phyloP scores from a whole-genome alignment of 1,140 invertebrate genomes.

The Cydia fagiglandana region DNA sequence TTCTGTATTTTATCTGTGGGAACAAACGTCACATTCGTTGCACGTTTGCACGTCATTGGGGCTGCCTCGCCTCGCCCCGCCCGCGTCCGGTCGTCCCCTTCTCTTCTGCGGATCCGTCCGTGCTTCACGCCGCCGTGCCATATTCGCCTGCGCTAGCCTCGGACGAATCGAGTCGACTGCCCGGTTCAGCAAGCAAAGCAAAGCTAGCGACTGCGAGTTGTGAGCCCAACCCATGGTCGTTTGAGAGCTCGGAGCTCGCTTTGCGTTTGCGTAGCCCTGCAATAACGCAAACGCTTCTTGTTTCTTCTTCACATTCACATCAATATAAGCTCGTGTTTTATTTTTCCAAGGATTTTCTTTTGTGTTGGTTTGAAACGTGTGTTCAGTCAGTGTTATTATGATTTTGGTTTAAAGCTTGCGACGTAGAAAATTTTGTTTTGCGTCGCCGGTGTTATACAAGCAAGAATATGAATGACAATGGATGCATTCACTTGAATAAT shows the following conservation, averaged over 20 bases:
- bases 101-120: not conserved
- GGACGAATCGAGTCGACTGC: constrained; percentile 25
- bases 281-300: constrained; percentile 18
- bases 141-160: constrained; percentile 21
- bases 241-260: constrained; percentile 26
- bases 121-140: constrained; percentile 1
- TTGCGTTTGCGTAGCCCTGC: constrained; percentile 31
- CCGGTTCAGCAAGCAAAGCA: constrained; percentile 21
- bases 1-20: not conserved
- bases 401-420: constrained; percentile 39
- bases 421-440: constrained; percentile 39
- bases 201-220: not conserved
- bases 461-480: constrained; percentile 83
- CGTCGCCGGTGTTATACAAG: constrained; percentile 49
- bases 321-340: constrained; percentile 27
- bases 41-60: not conserved
- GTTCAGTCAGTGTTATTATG: constrained; percentile 33
- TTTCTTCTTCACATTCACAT: constrained; percentile 25
- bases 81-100: constrained; percentile 2
- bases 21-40: constrained; percentile 1
- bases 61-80: not conserved
- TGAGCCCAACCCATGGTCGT: constrained; percentile 24
- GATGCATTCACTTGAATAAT: constrained; percentile 88
- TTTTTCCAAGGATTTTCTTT: not conserved
- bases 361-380: constrained; percentile 23